phyloP scores from a whole-genome alignment of 1,140 invertebrate genomes.

The Drosophila nannoptera region DNA sequence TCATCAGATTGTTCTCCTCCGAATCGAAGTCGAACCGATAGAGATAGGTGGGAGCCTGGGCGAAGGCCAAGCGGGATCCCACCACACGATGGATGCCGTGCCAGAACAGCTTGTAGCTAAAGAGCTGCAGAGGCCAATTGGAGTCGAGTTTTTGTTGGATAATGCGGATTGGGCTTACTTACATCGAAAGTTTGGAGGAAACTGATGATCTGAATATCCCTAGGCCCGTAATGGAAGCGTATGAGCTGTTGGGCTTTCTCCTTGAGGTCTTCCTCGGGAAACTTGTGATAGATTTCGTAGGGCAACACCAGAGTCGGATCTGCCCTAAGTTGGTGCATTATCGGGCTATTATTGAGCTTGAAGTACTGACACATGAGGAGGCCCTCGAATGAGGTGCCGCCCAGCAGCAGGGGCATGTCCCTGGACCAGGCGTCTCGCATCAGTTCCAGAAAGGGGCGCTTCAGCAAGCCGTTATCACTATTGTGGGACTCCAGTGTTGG shows the following conservation, averaged over 20 bases:
- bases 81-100: conserved; percentile 74
- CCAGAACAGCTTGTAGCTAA: conserved; percentile 77
- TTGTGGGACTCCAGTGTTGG: conserved; percentile 62
- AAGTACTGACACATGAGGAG: conserved; percentile 52
- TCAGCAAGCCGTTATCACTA: conserved; percentile 26
- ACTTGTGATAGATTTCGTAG: conserved; percentile 39
- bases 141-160: not conserved
- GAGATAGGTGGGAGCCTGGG: conserved; percentile 75
- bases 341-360: conserved; percentile 39
- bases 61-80: conserved; percentile 57
- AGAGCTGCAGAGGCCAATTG: conserved; percentile 21
- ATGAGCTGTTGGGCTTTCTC: conserved; percentile 21
- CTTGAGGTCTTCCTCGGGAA: conserved; percentile 25
- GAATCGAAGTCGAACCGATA: conserved; percentile 79
- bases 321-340: conserved; percentile 43
- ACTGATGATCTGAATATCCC: conserved; percentile 42
- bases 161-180: conserved; percentile 8
- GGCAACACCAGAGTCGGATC: conserved; percentile 52
- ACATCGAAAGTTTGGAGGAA: conserved; percentile 55
- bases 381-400: conserved; percentile 73
- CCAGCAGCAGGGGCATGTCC: conserved; percentile 76
- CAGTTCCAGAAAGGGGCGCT: conserved; percentile 46
- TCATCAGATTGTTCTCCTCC: conserved; percentile 53
- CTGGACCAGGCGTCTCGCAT: conserved; percentile 66
- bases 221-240: conserved; percentile 47